Evolutionary conservation across 2,113 vertebrate species (phyloP), one percentile per base, ranked within the genome.

Genomic region (Apus apus): DNA sequence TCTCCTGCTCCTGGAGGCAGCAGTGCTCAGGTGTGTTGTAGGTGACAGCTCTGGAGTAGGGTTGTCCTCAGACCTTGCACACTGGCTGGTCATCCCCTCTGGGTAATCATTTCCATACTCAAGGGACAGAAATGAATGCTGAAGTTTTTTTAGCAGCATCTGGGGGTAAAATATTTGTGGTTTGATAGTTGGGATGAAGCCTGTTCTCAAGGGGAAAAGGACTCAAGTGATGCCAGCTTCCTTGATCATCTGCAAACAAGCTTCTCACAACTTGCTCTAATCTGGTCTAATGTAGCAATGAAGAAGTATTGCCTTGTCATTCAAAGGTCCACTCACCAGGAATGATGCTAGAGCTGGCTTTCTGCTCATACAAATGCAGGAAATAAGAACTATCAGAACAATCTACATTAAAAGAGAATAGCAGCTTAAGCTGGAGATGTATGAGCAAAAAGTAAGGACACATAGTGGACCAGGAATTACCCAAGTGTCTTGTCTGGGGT

Each of bases 231-330:
- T n/a, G 40, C 15, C 38, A 17, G 3, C 34, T 72, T 66, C 66
- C 53, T 38, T 62, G 6, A 1, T 21, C 32, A 16, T 15, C 67
- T 77, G 27, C 0, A 0, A 56, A 32, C 9, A 6, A 64, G 17
- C 13, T 36, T 74, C 80, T 26, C 9, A 6, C 29, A 8, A 4
- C 20, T 77, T 45, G 13, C 20, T 78, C 6, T 23, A 9, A 22
- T 30, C 50, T 43, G 1, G 0, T 30, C 8, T 26, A 43, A 27
- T 16, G 11, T 1, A 64, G 79, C 32, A 51, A 23, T 50, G 40
- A 51, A 36, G 78, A 85, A 27, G 17, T 30, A 40, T 10, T 58
- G 12, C 29, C 22, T 8, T 11, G 1, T 18, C 29, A 53, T 29
- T 66, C 26, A 40, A 76, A 87, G 45, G 25, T 43, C n/a, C 5